Evolutionary conservation across 2,797 vertebrate genomes (phyloP).

Genomic region (Notolabrus celidotus): DNA sequence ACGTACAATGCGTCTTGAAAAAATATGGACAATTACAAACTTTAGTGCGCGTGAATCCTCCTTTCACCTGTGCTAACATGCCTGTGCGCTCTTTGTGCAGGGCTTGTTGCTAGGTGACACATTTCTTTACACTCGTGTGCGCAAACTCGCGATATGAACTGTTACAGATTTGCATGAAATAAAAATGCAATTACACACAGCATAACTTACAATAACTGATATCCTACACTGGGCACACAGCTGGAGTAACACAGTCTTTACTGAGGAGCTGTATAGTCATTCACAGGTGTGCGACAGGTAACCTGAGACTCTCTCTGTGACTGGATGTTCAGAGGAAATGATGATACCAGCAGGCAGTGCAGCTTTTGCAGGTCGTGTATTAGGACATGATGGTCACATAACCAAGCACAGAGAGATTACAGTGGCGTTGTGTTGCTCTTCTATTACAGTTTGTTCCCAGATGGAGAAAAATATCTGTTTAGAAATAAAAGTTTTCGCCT

Average conservation of each 20-base stretch:
- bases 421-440: conserved; percentile 3
- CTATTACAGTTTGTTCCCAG: conserved; percentile 10
- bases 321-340: conserved; percentile 45
- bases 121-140: conserved; percentile 20
- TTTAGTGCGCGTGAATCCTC: conserved; percentile 20
- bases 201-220: conserved; percentile 17
- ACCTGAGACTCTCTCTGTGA: conserved; percentile 46
- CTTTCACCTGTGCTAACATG: not conserved
- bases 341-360: conserved; percentile 29
- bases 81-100: conserved; percentile 15
- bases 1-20: not conserved
- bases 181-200: conserved; percentile 21
- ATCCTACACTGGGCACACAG: not conserved
- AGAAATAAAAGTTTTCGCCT: conserved; percentile 23
- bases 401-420: not conserved
- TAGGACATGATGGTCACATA: conserved; percentile 14
- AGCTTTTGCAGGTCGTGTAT: conserved; percentile 28
- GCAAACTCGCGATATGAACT: conserved; percentile 45
- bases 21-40: not conserved
- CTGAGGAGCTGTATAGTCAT: conserved; percentile 10
- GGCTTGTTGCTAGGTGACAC: conserved; percentile 70
- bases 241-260: conserved; percentile 5
- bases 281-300: conserved; percentile 57
- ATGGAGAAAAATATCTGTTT: not conserved
- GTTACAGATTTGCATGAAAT: conserved; percentile 1